phyloP scores from a whole-genome alignment of 37 sponge, comb jelly and placozoan species.

The Beroe forskalii region DNA sequence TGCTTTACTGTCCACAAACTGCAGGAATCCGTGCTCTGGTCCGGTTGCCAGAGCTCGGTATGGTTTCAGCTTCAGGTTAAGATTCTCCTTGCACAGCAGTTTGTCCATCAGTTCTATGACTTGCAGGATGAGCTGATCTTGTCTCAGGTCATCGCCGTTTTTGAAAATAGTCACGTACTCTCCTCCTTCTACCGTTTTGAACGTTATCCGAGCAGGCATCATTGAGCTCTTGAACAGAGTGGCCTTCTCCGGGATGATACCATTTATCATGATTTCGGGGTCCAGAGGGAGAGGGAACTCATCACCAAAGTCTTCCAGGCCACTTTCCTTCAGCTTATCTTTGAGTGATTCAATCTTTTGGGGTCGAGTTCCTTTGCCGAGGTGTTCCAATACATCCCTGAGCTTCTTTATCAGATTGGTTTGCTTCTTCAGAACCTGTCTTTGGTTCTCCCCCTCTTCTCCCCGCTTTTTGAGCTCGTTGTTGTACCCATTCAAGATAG shows the following conservation, averaged over 20 bases:
- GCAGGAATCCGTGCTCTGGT: constrained; percentile 75
- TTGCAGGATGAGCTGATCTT: constrained; percentile 97
- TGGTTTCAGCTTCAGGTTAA: constrained; percentile 97
- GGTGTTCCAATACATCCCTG: neutral
- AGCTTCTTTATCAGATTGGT: constrained; percentile 59
- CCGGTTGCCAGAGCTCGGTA: constrained; percentile 91
- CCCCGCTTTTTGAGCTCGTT: constrained; percentile 13
- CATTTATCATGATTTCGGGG: constrained; percentile 53
- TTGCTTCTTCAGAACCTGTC: constrained; percentile 54
- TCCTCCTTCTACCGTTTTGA: constrained; percentile 72
- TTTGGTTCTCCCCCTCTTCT: constrained; percentile 17
- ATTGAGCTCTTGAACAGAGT: constrained; percentile 90
- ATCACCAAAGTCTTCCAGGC: constrained; percentile 7
- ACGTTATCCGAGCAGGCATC: constrained; percentile 80
- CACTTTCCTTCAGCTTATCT: neutral
- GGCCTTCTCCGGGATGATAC: constrained; percentile 71
- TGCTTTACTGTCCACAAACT: constrained; percentile 75
- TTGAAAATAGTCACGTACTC: constrained; percentile 93
- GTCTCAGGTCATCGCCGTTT: constrained; percentile 91
- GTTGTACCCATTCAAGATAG: constrained; percentile 21
- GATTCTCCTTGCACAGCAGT: constrained; percentile 85
- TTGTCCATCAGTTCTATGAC: constrained; percentile 93
- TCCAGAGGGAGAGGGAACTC: constrained; percentile 45
- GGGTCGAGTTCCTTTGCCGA: constrained; percentile 52
- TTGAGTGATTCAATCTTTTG: constrained; percentile 44